Evolutionary conservation across 2,888 invertebrate genomes (phyloP).

Genomic region (Danaus chrysippus): DNA sequence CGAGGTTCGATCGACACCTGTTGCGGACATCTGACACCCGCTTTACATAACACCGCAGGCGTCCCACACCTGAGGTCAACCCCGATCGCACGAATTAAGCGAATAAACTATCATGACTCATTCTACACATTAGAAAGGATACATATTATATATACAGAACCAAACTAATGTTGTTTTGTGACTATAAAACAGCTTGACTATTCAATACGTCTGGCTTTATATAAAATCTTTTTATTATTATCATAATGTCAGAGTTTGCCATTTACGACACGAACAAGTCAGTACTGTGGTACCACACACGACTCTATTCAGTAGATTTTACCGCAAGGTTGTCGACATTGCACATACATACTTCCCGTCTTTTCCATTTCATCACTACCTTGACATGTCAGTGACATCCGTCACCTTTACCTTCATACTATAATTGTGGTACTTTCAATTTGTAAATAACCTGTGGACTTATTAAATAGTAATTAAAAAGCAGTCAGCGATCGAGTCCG

Average conservation of each 20-base stretch:
- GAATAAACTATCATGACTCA: conserved; percentile 12
- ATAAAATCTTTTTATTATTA: not conserved
- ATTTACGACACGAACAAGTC: not conserved
- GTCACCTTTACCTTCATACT: conserved; percentile 10
- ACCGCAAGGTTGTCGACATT: conserved; percentile 52
- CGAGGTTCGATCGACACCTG: conserved; percentile 40
- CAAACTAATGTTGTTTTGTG: too few relatives aligned
- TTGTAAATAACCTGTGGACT: not conserved
- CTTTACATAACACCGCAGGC: conserved; percentile 39
- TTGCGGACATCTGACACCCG: conserved; percentile 39
- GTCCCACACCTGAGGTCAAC: conserved; percentile 35
- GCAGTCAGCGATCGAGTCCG: conserved; percentile 19
- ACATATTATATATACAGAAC: too few relatives aligned
- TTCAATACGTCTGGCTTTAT: too few relatives aligned
- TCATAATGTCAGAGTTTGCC: not conserved
- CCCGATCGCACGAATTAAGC: conserved; percentile 22
- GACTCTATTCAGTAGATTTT: not conserved
- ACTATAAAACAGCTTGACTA: too few relatives aligned
- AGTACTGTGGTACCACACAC: not conserved
- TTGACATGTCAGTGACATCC: conserved; percentile 25
- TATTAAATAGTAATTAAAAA: conserved; percentile 21
- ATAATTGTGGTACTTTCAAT: not conserved
- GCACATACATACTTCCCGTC: conserved; percentile 26
- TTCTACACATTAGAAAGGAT: not conserved
- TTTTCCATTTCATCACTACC: conserved; percentile 22